These are phyloP conservation scores for Acrossocheilus fasciatus DNA, from an alignment of 2,797 vertebrate species.

Conservation along the genomic window DNA sequence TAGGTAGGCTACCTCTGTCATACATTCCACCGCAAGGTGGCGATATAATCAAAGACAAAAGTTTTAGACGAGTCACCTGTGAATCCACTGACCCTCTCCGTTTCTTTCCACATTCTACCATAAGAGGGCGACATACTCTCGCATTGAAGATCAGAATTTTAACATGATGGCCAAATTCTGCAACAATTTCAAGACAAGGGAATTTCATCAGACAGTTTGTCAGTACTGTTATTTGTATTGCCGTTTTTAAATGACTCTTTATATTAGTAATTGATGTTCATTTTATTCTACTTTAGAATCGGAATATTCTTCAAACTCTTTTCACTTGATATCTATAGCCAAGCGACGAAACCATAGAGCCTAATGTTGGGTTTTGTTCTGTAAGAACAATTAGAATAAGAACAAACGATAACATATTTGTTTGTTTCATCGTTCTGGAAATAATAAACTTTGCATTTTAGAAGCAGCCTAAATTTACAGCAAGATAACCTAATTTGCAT, in stretches of 20 bases:
- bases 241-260: not conserved
- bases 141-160: not conserved
- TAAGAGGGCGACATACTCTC: not conserved
- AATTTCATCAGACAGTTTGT: not conserved
- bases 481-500: too few species aligned
- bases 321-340: not conserved
- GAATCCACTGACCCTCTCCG: not conserved
- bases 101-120: not conserved
- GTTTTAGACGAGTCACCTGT: too few species aligned
- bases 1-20: not conserved
- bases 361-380: not conserved
- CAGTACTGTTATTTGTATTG: not conserved
- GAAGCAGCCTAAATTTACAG: not conserved
- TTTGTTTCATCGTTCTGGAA: not conserved
- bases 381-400: not conserved
- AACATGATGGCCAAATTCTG: not conserved
- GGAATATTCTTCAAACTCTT: not conserved
- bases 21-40: slow-evolving; percentile 54
- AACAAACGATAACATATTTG: not conserved
- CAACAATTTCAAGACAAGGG: not conserved
- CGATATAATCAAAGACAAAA: slow-evolving; percentile 51
- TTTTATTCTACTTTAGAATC: not conserved
- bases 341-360: not conserved
- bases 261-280: not conserved
- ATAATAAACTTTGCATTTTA: not conserved